Evolutionary conservation across 1,140 invertebrate species (phyloP).

Genomic region (Drosophila takahashii): DNA sequence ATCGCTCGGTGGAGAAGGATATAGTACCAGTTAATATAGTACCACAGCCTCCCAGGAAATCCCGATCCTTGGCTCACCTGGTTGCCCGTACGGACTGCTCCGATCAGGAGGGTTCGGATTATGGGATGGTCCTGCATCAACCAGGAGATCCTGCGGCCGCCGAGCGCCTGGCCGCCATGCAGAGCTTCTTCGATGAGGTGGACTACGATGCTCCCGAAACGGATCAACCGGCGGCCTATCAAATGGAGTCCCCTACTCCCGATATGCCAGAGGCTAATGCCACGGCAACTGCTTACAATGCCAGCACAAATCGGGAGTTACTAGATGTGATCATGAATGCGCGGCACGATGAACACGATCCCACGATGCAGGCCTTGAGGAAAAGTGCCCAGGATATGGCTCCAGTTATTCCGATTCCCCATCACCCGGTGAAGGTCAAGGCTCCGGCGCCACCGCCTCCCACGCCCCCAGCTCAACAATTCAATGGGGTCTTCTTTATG

Average conservation of each 20-base stretch:
- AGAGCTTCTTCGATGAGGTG: slow-evolving; percentile 84
- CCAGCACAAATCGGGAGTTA: slow-evolving; percentile 86
- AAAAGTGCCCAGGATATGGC: slow-evolving; percentile 58
- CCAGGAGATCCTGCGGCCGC: slow-evolving; percentile 51
- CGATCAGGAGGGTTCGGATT: slow-evolving; percentile 81
- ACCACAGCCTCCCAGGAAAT: slow-evolving; percentile 87
- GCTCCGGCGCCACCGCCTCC: slow-evolving; percentile 49
- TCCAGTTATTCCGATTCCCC: neutral
- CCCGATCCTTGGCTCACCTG: slow-evolving; percentile 86
- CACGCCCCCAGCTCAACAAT: slow-evolving; percentile 84
- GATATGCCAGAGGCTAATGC: slow-evolving; percentile 85
- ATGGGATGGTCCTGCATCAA: slow-evolving; percentile 71
- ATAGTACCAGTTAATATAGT: slow-evolving; percentile 88
- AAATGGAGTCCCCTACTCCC: slow-evolving; percentile 58
- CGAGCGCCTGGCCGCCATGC: slow-evolving; percentile 68
- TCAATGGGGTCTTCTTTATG: slow-evolving; percentile 85
- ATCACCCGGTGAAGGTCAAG: slow-evolving; percentile 23
- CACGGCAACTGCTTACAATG: slow-evolving; percentile 81
- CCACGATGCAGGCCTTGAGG: slow-evolving; percentile 82
- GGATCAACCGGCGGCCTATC: slow-evolving; percentile 78
- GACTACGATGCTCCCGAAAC: slow-evolving; percentile 86
- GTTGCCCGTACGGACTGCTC: slow-evolving; percentile 79
- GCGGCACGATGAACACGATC: slow-evolving; percentile 84
- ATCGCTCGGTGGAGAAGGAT: slow-evolving; percentile 84
- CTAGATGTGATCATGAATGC: slow-evolving; percentile 86